Evolutionary conservation across 2,113 vertebrate genomes (phyloP).

Genomic region (Nesoenas mayeri): DNA sequence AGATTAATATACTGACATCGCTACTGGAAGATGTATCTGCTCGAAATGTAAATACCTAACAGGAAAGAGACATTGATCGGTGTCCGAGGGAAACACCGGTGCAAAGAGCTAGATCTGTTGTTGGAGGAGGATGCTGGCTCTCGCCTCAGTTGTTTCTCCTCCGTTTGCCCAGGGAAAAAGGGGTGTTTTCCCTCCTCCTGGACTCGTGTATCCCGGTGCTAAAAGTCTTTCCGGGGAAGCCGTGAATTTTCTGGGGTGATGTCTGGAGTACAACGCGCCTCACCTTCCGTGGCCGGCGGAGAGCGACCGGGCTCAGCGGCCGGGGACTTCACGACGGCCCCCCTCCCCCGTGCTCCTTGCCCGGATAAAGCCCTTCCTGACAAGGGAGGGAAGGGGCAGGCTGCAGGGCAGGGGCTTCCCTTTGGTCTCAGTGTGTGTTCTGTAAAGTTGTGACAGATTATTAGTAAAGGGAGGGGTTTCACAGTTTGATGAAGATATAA

Average conservation of each 20-base stretch:
- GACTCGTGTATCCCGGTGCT: not conserved
- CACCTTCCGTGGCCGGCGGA: accelerated
- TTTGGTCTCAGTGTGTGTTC: conserved; percentile 69
- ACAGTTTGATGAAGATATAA: conserved; percentile 61
- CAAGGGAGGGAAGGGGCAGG: conserved; percentile 62
- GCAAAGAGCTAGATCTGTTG: not conserved
- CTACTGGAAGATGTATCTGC: not conserved
- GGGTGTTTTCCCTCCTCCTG: accelerated
- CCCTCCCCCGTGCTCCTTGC: not conserved
- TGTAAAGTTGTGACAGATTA: conserved; percentile 69
- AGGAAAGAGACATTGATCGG: not conserved
- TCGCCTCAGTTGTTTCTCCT: not conserved
- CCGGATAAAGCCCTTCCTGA: conserved; percentile 53
- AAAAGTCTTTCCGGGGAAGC: not conserved
- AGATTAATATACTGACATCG: not conserved
- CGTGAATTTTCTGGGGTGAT: not conserved
- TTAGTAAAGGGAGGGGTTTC: conserved; percentile 66
- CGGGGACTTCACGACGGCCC: not conserved
- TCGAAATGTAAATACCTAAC: not conserved
- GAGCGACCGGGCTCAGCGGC: not conserved
- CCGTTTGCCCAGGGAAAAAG: not conserved
- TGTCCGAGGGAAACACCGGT: not conserved
- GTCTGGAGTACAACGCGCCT: not conserved
- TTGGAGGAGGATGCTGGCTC: not conserved
- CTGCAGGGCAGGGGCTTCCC: conserved; percentile 23